Percentiles rank a stretch among this genome's conserved stretches.
These are phyloP conservation scores for Lampris incognitus DNA, from an alignment of 2,113 vertebrate genomes.

Conservation along the genomic window DNA sequence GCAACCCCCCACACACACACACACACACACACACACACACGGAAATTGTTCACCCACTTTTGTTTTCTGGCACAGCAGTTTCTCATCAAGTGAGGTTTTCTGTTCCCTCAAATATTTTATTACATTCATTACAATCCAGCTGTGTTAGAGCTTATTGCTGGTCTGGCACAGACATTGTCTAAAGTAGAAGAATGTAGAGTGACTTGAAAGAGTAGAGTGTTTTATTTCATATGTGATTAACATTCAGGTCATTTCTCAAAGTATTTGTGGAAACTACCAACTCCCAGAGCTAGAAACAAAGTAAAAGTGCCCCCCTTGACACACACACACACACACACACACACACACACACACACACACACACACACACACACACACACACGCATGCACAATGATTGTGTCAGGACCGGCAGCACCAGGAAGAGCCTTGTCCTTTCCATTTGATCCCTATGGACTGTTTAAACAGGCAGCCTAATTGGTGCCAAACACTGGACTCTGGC, in stretches of 20 bases:
- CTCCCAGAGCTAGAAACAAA: neutral
- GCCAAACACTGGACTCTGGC: slow-evolving; percentile 37
- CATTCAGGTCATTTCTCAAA: no score
- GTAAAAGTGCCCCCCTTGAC: neutral
- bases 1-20: neutral
- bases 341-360: slow-evolving; percentile 2
- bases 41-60: neutral
- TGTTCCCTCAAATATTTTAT: no score
- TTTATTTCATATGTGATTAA: no score
- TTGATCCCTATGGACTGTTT: neutral
- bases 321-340: neutral
- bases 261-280: neutral
- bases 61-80: no score
- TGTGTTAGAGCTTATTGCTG: no score
- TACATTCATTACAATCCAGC: no score
- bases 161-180: no score
- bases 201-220: no score
- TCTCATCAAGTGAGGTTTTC: no score
- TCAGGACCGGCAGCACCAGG: neutral
- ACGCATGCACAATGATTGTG: neutral
- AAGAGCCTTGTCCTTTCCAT: neutral
- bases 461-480: slow-evolving; percentile 33
- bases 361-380: neutral
- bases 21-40: neutral
- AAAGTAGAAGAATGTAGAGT: no score